Evolutionary conservation across 2,888 invertebrate genomes (phyloP).

Genomic region (Parelbella ahira): DNA sequence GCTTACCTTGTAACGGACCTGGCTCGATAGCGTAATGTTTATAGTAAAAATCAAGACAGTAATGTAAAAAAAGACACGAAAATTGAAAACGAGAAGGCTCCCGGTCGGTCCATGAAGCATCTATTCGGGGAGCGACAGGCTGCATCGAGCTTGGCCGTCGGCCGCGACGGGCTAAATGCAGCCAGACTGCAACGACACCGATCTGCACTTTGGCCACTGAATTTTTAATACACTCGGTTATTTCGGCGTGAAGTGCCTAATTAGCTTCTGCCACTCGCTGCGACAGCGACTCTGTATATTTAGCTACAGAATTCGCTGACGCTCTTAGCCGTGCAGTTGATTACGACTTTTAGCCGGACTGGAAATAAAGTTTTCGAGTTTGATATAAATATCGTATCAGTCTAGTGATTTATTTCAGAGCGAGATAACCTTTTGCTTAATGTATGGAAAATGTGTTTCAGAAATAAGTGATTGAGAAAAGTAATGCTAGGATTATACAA

Average conservation of each 20-base stretch:
- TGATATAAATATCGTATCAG: slow-evolving; percentile 9
- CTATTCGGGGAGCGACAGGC: slow-evolving; percentile 57
- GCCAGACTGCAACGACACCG: slow-evolving; percentile 64
- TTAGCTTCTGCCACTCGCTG: slow-evolving; percentile 41
- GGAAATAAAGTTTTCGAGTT: slow-evolving; percentile 13
- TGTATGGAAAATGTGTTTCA: no score
- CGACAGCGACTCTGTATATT: slow-evolving; percentile 25
- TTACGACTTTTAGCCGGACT: slow-evolving; percentile 14
- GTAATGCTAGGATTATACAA: no score
- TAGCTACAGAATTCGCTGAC: slow-evolving; percentile 19
- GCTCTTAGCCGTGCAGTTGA: slow-evolving; percentile 24
- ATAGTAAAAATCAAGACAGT: no score
- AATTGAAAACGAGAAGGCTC: no score
- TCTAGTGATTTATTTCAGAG: background rate
- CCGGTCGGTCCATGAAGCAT: slow-evolving; percentile 36
- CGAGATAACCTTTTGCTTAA: no score
- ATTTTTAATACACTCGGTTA: slow-evolving; percentile 66
- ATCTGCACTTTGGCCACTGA: slow-evolving; percentile 71
- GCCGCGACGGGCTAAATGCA: slow-evolving; percentile 60
- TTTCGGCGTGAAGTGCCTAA: slow-evolving; percentile 58
- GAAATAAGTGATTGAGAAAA: no score
- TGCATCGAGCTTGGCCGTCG: slow-evolving; percentile 43
- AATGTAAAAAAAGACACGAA: background rate
- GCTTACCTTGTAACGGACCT: no score
- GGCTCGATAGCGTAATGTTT: no score